Percentiles rank a stretch among this genome's conserved stretches.
Evolutionary conservation across 2,113 vertebrate genomes (phyloP).

Genomic region (Porphyrio hochstetteri): DNA sequence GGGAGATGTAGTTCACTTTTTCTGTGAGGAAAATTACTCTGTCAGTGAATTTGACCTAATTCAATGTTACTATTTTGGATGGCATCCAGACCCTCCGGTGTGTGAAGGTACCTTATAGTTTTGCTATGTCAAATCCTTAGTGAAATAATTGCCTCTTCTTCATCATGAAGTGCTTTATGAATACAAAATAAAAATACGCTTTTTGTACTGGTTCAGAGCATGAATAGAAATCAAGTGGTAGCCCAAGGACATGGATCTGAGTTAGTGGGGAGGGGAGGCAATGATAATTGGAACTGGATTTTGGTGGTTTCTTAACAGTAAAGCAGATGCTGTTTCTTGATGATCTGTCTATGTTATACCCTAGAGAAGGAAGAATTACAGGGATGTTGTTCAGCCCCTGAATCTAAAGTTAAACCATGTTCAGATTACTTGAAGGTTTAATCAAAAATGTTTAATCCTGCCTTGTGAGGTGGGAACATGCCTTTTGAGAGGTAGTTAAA

Average conservation of each 20-base stretch:
- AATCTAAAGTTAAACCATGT: neutral
- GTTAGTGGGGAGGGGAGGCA: neutral
- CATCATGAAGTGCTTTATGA: neutral
- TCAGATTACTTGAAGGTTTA: neutral
- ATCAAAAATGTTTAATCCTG: neutral
- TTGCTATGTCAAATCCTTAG: neutral
- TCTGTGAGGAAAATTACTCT: conserved; percentile 73
- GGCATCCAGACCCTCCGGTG: conserved; percentile 75
- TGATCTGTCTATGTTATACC: neutral
- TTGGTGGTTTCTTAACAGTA: neutral
- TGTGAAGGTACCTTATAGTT: conserved; percentile 76
- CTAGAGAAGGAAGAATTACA: neutral
- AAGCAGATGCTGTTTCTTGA: neutral
- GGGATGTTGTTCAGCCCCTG: neutral
- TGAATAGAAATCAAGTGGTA: neutral
- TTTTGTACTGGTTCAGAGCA: neutral
- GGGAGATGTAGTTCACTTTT: conserved; percentile 81
- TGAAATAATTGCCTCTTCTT: neutral
- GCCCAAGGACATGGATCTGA: neutral
- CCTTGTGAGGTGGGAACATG: neutral
- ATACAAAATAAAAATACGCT: neutral
- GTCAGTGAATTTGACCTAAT: conserved; percentile 77
- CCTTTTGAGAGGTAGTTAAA: neutral
- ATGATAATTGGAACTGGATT: neutral
- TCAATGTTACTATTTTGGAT: conserved; percentile 81